Conservation (phyloP, 2,113 vertebrate genomes). For the Micromys minutus region DNA sequence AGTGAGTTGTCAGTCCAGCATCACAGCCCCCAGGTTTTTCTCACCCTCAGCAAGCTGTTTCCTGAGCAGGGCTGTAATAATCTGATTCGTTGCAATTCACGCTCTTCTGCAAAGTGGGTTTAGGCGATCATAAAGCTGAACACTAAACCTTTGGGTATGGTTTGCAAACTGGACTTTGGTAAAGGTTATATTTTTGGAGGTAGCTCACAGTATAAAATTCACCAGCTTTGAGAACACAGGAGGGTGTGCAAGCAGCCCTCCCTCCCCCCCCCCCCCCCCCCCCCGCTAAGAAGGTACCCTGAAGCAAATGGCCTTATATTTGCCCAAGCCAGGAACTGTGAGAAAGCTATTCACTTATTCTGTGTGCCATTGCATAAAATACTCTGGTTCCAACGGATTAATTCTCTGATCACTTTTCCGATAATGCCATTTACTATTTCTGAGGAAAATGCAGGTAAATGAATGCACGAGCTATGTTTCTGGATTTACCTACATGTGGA, state of each 20-base stretch:
- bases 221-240: not conserved
- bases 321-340: not conserved
- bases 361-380: not conserved
- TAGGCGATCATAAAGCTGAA: not conserved
- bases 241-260: not conserved
- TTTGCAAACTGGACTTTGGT: not conserved
- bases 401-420: not conserved
- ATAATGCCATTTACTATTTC: conserved; percentile 22
- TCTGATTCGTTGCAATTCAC: not conserved
- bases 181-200: not conserved
- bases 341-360: not conserved
- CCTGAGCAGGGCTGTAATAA: not conserved
- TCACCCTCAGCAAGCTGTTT: not conserved
- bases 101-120: not conserved
- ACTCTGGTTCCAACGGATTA: not conserved
- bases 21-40: not conserved
- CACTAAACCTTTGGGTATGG: not conserved
- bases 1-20: not conserved
- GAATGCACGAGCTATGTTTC: not conserved
- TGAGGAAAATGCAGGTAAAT: not conserved
- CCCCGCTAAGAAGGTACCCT: not conserved
- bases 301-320: not conserved
- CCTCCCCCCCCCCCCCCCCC: too few relatives aligned
- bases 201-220: not conserved
- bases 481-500: not conserved